phyloP scores from a whole-genome alignment of 2,888 invertebrate genomes.

The Pristionchus japonicus region DNA sequence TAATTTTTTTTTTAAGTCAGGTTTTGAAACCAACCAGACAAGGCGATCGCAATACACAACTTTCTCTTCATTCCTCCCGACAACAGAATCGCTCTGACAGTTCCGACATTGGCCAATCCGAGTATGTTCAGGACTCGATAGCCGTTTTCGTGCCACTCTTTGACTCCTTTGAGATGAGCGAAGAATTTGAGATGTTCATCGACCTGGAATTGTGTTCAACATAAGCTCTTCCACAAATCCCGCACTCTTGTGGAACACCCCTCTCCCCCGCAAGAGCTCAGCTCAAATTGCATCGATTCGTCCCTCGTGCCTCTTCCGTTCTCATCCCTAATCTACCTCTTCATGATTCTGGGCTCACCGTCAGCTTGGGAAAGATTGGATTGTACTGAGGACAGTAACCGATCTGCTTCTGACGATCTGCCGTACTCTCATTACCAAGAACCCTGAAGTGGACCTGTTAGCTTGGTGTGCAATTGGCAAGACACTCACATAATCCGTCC shows the following conservation, averaged over 20 bases:
- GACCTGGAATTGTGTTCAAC: not conserved
- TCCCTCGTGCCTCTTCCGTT: too few species aligned
- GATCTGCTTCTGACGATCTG: not conserved
- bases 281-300: too few species aligned
- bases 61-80: conserved; percentile 72
- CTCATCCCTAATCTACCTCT: too few species aligned
- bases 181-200: conserved; percentile 11
- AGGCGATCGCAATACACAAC: conserved; percentile 60
- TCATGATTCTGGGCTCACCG: not conserved
- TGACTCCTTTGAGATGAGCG: not conserved
- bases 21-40: conserved; percentile 50
- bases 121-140: not conserved
- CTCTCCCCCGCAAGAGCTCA: too few species aligned
- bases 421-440: not conserved
- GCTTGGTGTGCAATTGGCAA: not conserved
- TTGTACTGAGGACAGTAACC: conserved; percentile 35
- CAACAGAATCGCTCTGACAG: conserved; percentile 26
- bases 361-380: not conserved
- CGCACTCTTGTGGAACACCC: too few species aligned
- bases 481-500: conserved; percentile 48
- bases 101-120: conserved; percentile 32
- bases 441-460: not conserved
- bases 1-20: not conserved
- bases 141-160: not conserved
- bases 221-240: too few species aligned